Evolutionary conservation across 2,797 vertebrate genomes (phyloP), one percentile per base, ranked within the genome.

Genomic region (Myotis pilosus): DNA sequence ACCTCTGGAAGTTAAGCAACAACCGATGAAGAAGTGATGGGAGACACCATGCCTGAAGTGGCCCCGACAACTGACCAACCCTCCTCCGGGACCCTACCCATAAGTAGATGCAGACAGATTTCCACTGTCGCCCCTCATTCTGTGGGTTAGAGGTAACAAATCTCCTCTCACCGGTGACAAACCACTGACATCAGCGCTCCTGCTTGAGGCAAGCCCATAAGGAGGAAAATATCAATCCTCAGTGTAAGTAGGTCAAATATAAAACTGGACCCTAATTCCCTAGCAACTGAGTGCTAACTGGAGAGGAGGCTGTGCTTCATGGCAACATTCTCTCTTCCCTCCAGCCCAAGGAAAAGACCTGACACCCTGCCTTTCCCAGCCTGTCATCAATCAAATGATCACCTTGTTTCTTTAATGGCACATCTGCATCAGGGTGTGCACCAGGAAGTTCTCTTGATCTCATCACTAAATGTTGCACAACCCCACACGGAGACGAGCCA

Each of bases 361-460:
- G 3, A 57, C 23, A n/a, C 9, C 8, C 74, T 44, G 30, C 30
- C 55, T 44, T 44, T 64, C 57, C 20, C 30, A 22, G 55, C 2
- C 12, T 44, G 15, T 44, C 3, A 8, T 38, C 72, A 88, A 36
- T 23, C 15, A 9, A 84, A 44, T 3, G 10, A 44, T 22, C 19
- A 2, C 9, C 11, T 53, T 75, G 5, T 23, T 47, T 41, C 17
- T 36, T 13, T 7, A 25, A n/a, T 71, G 55, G 13, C 5, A 19
- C 19, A 3, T 57, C 28, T 57, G 5, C 1, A 8, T 6, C 0
- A 2, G 25, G 4, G 12, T n/a, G n/a, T 11, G 22, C 16, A 16
- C 44, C 17, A 60, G 23, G 4, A 28, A 17, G 38, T 44, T 62
- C 81, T 51, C 49, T 68, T 44, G 6, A 55, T 57, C 57, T 33